Conservation (phyloP, 2,888 invertebrate genomes). For the Phanerotoma sp. region DNA sequence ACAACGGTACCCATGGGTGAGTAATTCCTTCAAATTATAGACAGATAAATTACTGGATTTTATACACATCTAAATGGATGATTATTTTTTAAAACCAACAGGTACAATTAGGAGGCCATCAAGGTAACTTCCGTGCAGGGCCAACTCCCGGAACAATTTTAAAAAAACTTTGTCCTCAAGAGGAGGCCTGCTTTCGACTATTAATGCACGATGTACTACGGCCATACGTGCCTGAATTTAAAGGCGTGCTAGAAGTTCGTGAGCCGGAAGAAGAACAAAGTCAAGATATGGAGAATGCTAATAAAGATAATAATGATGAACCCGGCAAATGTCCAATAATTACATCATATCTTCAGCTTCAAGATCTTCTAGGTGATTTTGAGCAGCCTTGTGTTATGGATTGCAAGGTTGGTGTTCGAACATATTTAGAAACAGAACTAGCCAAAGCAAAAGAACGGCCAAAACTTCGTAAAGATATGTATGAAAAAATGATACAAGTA, state of each 20-base stretch:
- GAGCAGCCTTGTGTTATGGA: constrained; percentile 95
- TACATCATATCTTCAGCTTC: constrained; percentile 78
- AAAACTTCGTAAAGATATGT: constrained; percentile 84
- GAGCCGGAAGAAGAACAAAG: constrained; percentile 49
- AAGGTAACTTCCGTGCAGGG: constrained; percentile 93
- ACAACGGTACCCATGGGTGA: constrained; percentile 92
- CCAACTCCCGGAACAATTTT: constrained; percentile 91
- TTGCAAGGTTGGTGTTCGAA: constrained; percentile 92
- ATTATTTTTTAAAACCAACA: constrained; percentile 21
- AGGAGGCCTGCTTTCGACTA: constrained; percentile 82
- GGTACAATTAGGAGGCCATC: constrained; percentile 89
- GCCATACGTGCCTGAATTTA: constrained; percentile 91
- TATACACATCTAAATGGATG: not conserved
- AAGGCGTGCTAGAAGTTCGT: constrained; percentile 63
- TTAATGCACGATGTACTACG: constrained; percentile 86
- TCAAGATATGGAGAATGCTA: constrained; percentile 29
- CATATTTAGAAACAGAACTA: constrained; percentile 92
- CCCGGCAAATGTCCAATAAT: constrained; percentile 37
- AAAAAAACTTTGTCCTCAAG: constrained; percentile 88
- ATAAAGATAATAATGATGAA: constrained; percentile 33
- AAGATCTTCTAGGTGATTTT: constrained; percentile 90
- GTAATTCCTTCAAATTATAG: constrained; percentile 20
- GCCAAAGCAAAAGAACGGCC: constrained; percentile 95
- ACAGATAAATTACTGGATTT: no score
- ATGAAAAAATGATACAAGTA: constrained; percentile 95